Conservation (phyloP, 2,797 vertebrate species). For the Syndactyla subalaris region DNA sequence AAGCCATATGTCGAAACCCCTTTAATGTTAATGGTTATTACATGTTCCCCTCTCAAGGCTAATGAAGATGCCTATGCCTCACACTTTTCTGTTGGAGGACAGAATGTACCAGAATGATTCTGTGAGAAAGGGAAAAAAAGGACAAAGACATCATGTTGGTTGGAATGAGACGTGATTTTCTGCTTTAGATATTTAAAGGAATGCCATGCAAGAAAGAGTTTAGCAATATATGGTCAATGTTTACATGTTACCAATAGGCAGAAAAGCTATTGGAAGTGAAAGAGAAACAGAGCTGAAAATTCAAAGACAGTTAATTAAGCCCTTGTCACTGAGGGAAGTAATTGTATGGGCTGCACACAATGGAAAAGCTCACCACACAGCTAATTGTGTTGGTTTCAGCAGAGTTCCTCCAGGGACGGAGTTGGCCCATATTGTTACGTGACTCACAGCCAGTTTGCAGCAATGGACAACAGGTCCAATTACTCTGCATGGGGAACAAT, state of each 20-base stretch:
- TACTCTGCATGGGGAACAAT: background rate
- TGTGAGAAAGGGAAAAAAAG: background rate
- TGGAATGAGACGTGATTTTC: background rate
- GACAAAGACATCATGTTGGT: background rate
- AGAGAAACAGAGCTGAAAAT: background rate
- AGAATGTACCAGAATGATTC: background rate
- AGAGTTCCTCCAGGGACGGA: background rate
- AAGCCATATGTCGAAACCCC: conserved; percentile 19
- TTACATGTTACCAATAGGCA: background rate
- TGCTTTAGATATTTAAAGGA: background rate
- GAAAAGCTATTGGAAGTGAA: background rate
- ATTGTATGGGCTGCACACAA: background rate
- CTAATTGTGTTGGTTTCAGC: background rate
- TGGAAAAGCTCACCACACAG: background rate
- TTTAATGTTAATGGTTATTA: conserved; percentile 19
- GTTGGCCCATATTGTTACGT: background rate
- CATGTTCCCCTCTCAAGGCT: background rate
- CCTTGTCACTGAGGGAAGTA: background rate
- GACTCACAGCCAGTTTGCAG: background rate
- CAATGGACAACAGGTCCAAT: background rate
- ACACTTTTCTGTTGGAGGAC: background rate
- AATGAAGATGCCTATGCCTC: background rate
- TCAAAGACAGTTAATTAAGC: conserved; percentile 19
- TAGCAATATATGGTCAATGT: background rate
- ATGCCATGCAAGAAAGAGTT: background rate